Evolutionary conservation across 2,888 invertebrate genomes (phyloP), one percentile per base, ranked within the genome.

Genomic region (Eupithecia tripunctaria): DNA sequence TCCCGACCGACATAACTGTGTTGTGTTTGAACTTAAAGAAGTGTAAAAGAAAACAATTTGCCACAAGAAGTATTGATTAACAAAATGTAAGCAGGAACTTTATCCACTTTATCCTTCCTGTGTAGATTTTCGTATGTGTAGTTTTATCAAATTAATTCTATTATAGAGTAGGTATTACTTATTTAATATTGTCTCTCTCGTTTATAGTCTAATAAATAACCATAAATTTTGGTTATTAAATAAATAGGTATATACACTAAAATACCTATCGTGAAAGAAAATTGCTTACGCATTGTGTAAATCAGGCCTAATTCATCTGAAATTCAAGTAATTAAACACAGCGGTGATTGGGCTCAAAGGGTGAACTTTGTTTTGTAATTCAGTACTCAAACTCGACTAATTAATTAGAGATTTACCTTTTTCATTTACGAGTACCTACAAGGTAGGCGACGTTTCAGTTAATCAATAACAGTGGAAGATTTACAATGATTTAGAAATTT

Each of bases 301-400:
- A 41, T 38, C 21, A 8, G 10, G 29, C 75, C 70, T 72, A 64
- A 75, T 64, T 63, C 63, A n/a, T 60, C 76, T 76, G 75, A 76
- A 75, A 73, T 78, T 77, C 67, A 68, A 77, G 77, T 80, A 78
- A 80, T 80, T 76, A 78, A 76, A 78, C 77, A 77, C 72, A 76
- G 71, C 72, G 66, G 68, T 78, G 79, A 77, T 76, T 80, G 77
- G 74, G 65, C 60, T 65, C 65, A 70, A 68, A 75, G 75, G 73
- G 73, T 75, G 67, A 76, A 76, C 70, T 78, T 78, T 78, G 75
- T 75, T 78, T 70, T 73, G 76, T 77, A 71, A 79, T 78, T 78
- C 59, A 67, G 76, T 76, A 76, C 75, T 76, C 70, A 71, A 74
- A 76, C 66, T 78, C 67, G 71, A 63, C 72, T 76, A 76, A 76